Evolutionary conservation across 2,888 invertebrate species (phyloP).

Genomic region (Steinernema carpocapsae): DNA sequence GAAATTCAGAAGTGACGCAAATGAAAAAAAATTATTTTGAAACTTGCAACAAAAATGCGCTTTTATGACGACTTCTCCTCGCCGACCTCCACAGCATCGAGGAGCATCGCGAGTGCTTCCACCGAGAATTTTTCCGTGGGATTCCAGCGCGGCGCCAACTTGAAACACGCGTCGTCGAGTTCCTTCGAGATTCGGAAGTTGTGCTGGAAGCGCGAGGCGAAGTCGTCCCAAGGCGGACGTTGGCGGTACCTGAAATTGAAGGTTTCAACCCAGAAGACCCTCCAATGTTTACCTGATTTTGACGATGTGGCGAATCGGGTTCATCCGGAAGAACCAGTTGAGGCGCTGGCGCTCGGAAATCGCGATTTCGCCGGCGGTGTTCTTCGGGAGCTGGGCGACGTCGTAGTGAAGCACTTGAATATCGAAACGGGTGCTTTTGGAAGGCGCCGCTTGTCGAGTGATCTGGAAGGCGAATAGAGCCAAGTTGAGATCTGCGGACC

Average conservation of each 20-base stretch:
- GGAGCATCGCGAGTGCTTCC: not conserved
- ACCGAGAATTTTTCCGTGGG: not conserved
- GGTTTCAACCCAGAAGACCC: not conserved
- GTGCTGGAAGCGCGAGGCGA: not conserved
- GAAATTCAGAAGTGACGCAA: too few species aligned
- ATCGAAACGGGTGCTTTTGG: conserved; percentile 8
- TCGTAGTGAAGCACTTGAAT: not conserved
- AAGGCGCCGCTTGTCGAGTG: not conserved
- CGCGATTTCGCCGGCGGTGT: not conserved
- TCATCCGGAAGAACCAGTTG: conserved; percentile 11
- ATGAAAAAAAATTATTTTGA: too few species aligned
- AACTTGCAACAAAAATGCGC: too few species aligned
- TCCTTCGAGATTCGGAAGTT: conserved; percentile 9
- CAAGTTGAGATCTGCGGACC: not conserved
- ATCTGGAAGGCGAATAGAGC: not conserved
- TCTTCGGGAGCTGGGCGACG: not conserved
- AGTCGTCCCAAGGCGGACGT: not conserved
- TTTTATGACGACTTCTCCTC: not conserved
- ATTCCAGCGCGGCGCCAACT: not conserved
- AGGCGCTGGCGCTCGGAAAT: not conserved
- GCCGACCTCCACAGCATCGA: not conserved
- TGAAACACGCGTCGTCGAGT: not conserved
- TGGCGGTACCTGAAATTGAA: not conserved
- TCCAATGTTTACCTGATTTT: not conserved
- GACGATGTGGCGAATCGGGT: not conserved